Conservation (phyloP, 2,888 invertebrate genomes). For the Eristalis pertinax region DNA sequence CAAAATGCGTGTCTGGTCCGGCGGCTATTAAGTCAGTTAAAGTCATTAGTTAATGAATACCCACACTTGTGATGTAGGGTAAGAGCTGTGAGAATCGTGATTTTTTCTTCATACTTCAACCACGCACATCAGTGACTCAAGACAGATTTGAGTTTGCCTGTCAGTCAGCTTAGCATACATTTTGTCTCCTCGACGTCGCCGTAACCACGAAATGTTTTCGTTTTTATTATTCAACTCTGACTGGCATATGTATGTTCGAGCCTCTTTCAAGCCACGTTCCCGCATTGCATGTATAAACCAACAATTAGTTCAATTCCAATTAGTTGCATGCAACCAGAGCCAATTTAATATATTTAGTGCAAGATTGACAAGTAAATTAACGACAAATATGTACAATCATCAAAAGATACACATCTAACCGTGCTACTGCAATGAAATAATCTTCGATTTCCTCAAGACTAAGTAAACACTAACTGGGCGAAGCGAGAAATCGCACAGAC, state of each 20-base stretch:
- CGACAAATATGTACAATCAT: neutral
- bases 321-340: constrained; percentile 34
- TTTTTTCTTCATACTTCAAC: neutral
- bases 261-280: neutral
- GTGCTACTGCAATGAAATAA: neutral
- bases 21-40: neutral
- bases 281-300: neutral
- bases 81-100: neutral
- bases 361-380: constrained; percentile 42
- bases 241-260: neutral
- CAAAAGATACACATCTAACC: neutral
- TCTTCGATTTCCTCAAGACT: constrained; percentile 8
- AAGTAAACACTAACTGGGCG: neutral
- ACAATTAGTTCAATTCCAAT: constrained; percentile 18
- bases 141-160: constrained; percentile 15
- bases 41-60: constrained; percentile 13
- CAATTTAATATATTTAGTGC: neutral
- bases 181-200: neutral
- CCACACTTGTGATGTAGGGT: neutral
- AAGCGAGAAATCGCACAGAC: constrained; percentile 2
- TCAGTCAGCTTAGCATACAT: neutral
- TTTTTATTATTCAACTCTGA: neutral
- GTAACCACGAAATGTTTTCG: neutral
- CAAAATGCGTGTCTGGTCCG: neutral
- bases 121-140: constrained; percentile 8